A percentile compares a stretch with the other conserved stretches of the same genome.
These are phyloP conservation scores for Petrocephalus zakoni DNA, from an alignment of 2,113 vertebrate genomes.

Conservation along the genomic window DNA sequence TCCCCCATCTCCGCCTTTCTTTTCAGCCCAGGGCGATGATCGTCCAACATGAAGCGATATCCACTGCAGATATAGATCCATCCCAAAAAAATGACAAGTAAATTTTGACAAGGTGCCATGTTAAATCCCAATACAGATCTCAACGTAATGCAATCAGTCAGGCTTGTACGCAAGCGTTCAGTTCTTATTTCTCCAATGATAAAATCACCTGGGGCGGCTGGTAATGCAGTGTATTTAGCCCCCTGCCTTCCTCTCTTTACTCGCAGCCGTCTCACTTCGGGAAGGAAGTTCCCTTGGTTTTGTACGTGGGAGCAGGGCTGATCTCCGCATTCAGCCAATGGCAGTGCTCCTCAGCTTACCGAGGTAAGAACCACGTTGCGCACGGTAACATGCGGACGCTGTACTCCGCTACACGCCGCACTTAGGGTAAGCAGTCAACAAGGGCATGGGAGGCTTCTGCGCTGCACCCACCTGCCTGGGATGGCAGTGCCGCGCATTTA, in stretches of 20 bases:
- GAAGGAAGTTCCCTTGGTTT: conserved; percentile 34
- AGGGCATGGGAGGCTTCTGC: neutral
- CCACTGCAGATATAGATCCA: conserved; percentile 65
- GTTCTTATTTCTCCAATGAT: conserved; percentile 38
- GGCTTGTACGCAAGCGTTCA: conserved; percentile 30
- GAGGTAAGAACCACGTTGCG: conserved; percentile 57
- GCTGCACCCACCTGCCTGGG: neutral
- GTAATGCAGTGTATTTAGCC: neutral
- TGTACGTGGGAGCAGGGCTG: conserved; percentile 41
- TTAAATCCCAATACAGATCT: neutral
- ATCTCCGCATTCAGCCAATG: conserved; percentile 48
- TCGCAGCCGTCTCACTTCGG: conserved; percentile 8
- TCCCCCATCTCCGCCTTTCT: conserved; percentile 42
- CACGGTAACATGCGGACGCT: neutral
- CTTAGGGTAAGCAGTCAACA: neutral
- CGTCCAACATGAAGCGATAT: conserved; percentile 53
- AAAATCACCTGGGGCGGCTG: conserved; percentile 45
- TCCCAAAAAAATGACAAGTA: conserved; percentile 63
- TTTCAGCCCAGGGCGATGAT: conserved; percentile 40
- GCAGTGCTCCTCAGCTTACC: conserved; percentile 53
- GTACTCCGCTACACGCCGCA: neutral
- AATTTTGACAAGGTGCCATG: conserved; percentile 61
- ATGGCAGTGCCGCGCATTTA: neutral
- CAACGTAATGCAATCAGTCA: neutral
- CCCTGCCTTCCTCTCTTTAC: neutral